These are phyloP conservation scores for Boleophthalmus pectinirostris DNA, from an alignment of 2,113 vertebrate species.

Conservation along the genomic window DNA sequence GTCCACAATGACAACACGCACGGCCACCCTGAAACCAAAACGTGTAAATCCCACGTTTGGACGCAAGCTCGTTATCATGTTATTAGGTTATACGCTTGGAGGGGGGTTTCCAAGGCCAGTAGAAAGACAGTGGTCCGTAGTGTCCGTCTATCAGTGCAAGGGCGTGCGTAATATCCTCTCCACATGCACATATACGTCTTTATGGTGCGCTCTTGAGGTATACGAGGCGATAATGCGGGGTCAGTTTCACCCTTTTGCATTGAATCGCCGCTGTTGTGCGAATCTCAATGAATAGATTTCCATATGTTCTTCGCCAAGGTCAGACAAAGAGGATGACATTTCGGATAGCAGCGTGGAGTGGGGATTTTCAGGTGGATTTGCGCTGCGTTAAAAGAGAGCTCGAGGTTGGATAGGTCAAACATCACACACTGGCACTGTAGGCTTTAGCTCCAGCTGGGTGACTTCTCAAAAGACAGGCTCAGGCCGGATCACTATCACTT, in stretches of 20 bases:
- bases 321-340: constrained; percentile 45
- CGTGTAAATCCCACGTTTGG: background rate
- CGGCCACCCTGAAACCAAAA: background rate
- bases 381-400: constrained; percentile 26
- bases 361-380: constrained; percentile 38
- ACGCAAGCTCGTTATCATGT: background rate
- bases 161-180: background rate
- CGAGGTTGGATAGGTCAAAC: constrained; percentile 60
- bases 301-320: constrained; percentile 54
- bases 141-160: background rate
- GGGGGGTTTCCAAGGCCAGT: constrained; percentile 2
- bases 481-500: constrained; percentile 41
- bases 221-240: constrained; percentile 2
- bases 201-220: background rate
- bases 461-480: constrained; percentile 46
- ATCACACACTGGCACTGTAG: constrained; percentile 29
- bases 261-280: background rate
- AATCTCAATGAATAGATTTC: constrained; percentile 33
- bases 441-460: constrained; percentile 46
- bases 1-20: background rate
- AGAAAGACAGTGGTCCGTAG: background rate
- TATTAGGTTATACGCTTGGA: background rate
- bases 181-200: background rate
- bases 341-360: constrained; percentile 18
- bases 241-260: background rate